These are phyloP conservation scores for Drosophila greeni DNA, from an alignment of 2,888 invertebrate species.

Conservation along the genomic window DNA sequence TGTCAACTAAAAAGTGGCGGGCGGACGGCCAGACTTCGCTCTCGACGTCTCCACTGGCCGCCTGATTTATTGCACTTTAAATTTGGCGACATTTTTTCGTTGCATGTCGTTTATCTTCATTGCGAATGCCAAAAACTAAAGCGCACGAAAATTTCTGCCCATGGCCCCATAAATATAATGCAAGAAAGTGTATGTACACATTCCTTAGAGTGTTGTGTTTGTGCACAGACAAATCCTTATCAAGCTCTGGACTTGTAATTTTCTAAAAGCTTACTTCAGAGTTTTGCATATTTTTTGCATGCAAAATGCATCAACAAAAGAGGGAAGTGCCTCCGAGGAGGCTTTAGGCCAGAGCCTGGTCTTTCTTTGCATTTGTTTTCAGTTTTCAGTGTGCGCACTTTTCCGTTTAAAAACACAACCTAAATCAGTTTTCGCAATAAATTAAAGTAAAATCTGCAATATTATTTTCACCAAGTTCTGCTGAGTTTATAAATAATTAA, in stretches of 20 bases:
- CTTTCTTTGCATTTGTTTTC: constrained; percentile 19
- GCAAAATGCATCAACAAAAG: constrained; percentile 50
- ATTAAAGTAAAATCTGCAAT: neutral
- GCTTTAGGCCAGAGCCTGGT: constrained; percentile 8
- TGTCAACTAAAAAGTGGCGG: constrained; percentile 42
- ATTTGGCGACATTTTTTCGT: constrained; percentile 68
- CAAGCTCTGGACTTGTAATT: constrained; percentile 68
- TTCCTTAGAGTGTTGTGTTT: constrained; percentile 13
- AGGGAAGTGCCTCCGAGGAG: neutral
- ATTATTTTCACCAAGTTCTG: neutral
- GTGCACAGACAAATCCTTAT: constrained; percentile 25
- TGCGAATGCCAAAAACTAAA: constrained; percentile 67
- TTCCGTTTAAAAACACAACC: constrained; percentile 10
- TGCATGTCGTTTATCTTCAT: constrained; percentile 75
- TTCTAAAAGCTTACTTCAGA: constrained; percentile 68
- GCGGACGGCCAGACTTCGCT: constrained; percentile 30
- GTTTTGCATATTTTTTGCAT: constrained; percentile 69
- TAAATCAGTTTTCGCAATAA: neutral
- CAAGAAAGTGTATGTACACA: constrained; percentile 43
- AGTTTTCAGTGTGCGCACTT: constrained; percentile 1
- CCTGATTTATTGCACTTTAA: constrained; percentile 73
- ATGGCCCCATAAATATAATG: constrained; percentile 65
- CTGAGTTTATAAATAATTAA: neutral
- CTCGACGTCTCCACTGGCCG: constrained; percentile 49
- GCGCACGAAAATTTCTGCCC: constrained; percentile 45